Evolutionary conservation across 2,888 invertebrate genomes (phyloP), one percentile per base, ranked within the genome.

Genomic region (Himalopsyche kuldschensis): DNA sequence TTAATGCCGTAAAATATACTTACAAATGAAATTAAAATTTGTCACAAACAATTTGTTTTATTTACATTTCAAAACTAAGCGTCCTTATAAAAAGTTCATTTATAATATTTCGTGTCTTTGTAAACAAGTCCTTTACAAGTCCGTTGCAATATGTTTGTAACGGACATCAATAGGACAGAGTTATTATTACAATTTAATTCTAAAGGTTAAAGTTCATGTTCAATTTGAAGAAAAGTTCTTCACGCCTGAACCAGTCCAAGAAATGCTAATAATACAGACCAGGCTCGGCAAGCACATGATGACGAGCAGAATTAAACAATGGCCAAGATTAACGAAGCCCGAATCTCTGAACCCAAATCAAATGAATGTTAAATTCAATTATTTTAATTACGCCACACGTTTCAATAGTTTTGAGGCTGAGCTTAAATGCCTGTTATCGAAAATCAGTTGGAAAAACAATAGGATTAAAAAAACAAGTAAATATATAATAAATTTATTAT

Each of bases 281-380:
- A 69, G 30, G 69, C 69, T 27, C 24, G 30, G 69, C 27, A 15
- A 27, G 69, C 24, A 24, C 69, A 27, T 31, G 82, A 84, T 84
- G 84, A 84, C 82, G 41, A n/a, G 84, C 81, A 80, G 78, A 84
- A 80, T 82, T 80, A 75, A 84, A 84, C 84, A 84, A 84, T 84
- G 84, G 82, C 15, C 55, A 80, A 78, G 82, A 84, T 84, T 79
- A 84, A 82, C 84, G 63, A 80, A 80, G 82, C 48, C 46, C 76
- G 20, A 82, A 75, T 63, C 82, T 79, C 78, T 75, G 55, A 81
- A 47, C 47, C 75, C 83, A 78, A 79, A 81, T 83, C 83, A 82
- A 81, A 81, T 75, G 79, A 83, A 79, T 41, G 78, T 32, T 69
- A 46, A 63, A 82, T 82, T 84, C 79, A 84, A 78, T 82, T 81